phyloP scores from a whole-genome alignment of 1,140 invertebrate species.

The Oreohelix idahoensis region DNA sequence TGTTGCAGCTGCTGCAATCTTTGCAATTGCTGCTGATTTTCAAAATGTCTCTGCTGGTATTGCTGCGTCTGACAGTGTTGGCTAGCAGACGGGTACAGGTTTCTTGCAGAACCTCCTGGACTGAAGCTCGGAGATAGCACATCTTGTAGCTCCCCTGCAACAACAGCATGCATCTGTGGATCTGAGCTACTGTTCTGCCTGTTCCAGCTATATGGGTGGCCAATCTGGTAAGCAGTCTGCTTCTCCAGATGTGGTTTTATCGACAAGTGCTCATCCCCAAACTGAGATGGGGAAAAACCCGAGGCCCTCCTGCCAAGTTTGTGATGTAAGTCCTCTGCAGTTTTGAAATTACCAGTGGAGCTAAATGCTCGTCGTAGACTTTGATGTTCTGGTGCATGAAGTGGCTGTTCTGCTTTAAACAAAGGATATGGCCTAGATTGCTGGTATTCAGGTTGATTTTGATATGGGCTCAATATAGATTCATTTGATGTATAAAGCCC shows the following conservation, averaged over 20 bases:
- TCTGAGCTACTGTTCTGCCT: constrained; percentile 78
- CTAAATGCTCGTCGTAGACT: constrained; percentile 26
- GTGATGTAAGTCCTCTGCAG: background rate
- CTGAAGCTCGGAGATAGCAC: background rate
- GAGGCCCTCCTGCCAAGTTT: background rate
- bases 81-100: background rate
- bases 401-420: background rate
- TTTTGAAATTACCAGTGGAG: constrained; percentile 26
- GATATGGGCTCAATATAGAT: background rate
- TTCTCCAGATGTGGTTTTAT: constrained; percentile 54
- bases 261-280: constrained; percentile 45
- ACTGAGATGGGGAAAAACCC: background rate
- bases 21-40: background rate
- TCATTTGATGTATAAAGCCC: background rate
- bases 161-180: constrained; percentile 77
- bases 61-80: background rate
- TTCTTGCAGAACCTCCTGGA: background rate
- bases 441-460: background rate
- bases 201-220: constrained; percentile 43
- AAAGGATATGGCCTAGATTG: background rate
- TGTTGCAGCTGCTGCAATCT: background rate
- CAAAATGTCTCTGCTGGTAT: background rate
- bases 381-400: background rate
- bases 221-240: background rate
- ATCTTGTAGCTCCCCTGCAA: background rate